These are phyloP conservation scores for Laticauda laticaudata DNA, from an alignment of 2,113 vertebrate species.

Conservation along the genomic window DNA sequence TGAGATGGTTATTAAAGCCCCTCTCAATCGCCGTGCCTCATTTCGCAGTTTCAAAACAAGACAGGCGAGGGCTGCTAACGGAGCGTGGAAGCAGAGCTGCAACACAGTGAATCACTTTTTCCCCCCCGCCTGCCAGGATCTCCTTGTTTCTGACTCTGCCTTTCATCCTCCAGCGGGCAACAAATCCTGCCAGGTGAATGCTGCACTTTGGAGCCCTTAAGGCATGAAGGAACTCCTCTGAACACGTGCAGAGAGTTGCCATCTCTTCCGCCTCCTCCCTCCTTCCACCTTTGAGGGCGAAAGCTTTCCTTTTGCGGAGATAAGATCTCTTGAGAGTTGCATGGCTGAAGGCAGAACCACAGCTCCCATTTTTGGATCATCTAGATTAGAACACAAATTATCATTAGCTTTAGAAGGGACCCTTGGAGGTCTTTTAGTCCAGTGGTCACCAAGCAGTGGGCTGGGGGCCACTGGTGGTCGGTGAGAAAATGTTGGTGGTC, in stretches of 20 bases:
- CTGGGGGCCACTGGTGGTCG: no score
- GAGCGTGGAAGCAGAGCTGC: conserved; percentile 40
- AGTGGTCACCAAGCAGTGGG: no score
- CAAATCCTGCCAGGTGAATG: background rate
- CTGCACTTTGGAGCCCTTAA: background rate
- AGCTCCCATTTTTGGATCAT: background rate
- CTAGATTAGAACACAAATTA: background rate
- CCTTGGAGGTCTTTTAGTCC: background rate
- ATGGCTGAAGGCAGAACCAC: conserved; percentile 55
- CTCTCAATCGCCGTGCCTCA: conserved; percentile 65
- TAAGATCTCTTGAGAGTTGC: conserved; percentile 42
- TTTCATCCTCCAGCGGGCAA: fast-evolving
- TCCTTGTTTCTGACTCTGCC: background rate
- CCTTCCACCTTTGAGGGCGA: background rate
- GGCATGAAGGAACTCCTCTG: background rate
- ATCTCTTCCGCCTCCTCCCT: background rate
- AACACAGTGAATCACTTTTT: conserved; percentile 45
- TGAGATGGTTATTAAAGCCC: conserved; percentile 58
- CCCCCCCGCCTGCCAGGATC: background rate
- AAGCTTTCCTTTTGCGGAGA: background rate
- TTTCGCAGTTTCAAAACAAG: conserved; percentile 74
- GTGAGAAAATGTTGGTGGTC: no score
- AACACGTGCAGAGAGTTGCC: background rate
- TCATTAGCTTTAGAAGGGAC: background rate
- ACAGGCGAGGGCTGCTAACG: conserved; percentile 61